Percentiles rank a stretch among this genome's conserved stretches.
These are phyloP conservation scores for Ischnus inquisitorius DNA, from an alignment of 2,888 invertebrate species.

Conservation along the genomic window DNA sequence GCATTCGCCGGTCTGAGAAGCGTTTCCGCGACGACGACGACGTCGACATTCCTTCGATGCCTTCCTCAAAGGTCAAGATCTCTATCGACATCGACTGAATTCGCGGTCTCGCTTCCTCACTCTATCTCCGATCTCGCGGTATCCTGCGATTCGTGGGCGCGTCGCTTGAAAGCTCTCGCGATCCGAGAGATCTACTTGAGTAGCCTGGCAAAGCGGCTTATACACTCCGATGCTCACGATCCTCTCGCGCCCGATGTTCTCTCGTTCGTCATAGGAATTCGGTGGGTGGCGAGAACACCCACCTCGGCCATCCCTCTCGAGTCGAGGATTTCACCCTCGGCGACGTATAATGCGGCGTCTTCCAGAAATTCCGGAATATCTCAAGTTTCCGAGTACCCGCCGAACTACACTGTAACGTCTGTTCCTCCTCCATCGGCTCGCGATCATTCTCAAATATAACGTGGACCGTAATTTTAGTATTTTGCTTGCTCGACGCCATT, in stretches of 20 bases:
- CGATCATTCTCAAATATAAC: not conserved
- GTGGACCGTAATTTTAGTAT: not conserved
- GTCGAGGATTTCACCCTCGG: conserved; percentile 24
- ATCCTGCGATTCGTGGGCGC: conserved; percentile 19
- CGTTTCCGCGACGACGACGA: conserved; percentile 1
- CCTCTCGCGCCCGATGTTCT: not conserved
- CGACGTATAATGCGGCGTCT: not conserved
- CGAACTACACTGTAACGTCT: not conserved
- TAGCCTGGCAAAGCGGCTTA: conserved; percentile 64
- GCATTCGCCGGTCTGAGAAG: not conserved
- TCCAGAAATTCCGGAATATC: conserved; percentile 32
- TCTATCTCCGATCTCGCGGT: conserved; percentile 20
- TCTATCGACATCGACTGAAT: conserved; percentile 37
- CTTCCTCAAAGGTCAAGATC: conserved; percentile 52
- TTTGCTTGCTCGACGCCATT: not conserved
- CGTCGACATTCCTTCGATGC: conserved; percentile 34
- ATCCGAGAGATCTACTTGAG: conserved; percentile 52
- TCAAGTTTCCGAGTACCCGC: conserved; percentile 22
- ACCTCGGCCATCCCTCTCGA: conserved; percentile 13
- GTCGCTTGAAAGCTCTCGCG: conserved; percentile 52
- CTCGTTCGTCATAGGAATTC: conserved; percentile 37
- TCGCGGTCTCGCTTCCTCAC: not conserved
- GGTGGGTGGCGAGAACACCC: conserved; percentile 18
- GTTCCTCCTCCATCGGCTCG: not conserved
- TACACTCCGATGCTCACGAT: conserved; percentile 47